phyloP scores from a whole-genome alignment of 2,888 invertebrate species.

The Brachyopa scutellaris region DNA sequence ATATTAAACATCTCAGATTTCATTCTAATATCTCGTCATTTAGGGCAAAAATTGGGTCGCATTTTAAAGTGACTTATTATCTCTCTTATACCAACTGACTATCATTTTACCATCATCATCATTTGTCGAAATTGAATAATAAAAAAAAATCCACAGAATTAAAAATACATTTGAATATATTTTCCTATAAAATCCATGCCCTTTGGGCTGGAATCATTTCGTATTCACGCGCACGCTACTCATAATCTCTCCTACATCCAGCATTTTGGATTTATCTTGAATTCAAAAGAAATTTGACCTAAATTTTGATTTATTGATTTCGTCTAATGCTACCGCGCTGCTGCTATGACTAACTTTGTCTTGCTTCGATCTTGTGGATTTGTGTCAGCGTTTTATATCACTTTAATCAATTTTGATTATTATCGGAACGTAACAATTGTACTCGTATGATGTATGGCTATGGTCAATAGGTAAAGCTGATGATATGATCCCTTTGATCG shows the following conservation, averaged over 20 bases:
- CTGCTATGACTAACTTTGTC: slow-evolving; percentile 1
- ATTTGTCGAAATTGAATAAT: no score
- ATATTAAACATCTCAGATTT: no score
- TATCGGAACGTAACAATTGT: slow-evolving; percentile 24
- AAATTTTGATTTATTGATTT: slow-evolving; percentile 68
- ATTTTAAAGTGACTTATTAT: no score
- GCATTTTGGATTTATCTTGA: no score
- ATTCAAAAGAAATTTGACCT: slow-evolving; percentile 64
- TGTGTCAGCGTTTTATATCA: slow-evolving; percentile 39
- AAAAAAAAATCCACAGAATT: no score
- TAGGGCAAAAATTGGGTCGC: no score
- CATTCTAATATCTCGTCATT: no score
- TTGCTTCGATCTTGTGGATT: slow-evolving; percentile 5
- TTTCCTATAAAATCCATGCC: neutral
- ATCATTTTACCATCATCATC: neutral
- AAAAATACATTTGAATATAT: no score
- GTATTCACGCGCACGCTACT: neutral
- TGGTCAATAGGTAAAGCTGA: neutral
- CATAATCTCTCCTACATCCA: no score
- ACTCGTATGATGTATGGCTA: neutral
- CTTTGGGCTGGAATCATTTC: no score
- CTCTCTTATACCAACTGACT: no score
- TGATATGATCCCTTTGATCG: slow-evolving; percentile 13
- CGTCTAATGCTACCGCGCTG: slow-evolving; percentile 36
- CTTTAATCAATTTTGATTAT: slow-evolving; percentile 60